phyloP scores from a whole-genome alignment of 2,113 vertebrate species.

The Bothrops jararaca region DNA sequence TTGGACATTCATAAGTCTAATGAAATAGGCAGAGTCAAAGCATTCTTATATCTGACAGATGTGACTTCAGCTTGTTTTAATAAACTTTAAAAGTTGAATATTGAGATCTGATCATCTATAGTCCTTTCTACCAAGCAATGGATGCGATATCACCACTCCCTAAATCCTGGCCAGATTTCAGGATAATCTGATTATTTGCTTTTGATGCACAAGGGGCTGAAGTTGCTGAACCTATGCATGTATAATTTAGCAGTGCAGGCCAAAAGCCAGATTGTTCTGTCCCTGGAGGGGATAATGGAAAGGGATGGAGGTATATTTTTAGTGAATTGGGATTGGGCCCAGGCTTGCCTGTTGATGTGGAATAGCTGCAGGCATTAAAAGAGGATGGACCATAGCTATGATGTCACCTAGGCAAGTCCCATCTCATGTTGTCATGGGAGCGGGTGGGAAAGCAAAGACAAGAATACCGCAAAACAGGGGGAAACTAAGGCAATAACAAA shows the following conservation, averaged over 20 bases:
- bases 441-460: background rate
- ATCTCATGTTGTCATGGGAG: background rate
- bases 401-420: constrained; percentile 10
- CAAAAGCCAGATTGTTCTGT: constrained; percentile 6
- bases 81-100: background rate
- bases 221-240: background rate
- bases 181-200: background rate
- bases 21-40: background rate
- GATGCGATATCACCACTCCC: background rate
- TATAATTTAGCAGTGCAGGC: constrained; percentile 9
- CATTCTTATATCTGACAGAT: background rate
- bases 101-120: background rate
- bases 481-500: background rate
- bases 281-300: background rate
- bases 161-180: constrained; percentile 10
- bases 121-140: background rate
- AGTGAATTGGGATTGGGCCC: constrained; percentile 16
- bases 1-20: background rate
- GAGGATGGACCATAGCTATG: constrained; percentile 14
- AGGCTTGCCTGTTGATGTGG: constrained; percentile 21
- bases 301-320: constrained; percentile 2
- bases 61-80: background rate
- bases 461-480: background rate
- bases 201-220: background rate
- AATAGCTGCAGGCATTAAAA: constrained; percentile 24